phyloP scores from a whole-genome alignment of 2,113 vertebrate species.

The Delphinapterus leucas region DNA sequence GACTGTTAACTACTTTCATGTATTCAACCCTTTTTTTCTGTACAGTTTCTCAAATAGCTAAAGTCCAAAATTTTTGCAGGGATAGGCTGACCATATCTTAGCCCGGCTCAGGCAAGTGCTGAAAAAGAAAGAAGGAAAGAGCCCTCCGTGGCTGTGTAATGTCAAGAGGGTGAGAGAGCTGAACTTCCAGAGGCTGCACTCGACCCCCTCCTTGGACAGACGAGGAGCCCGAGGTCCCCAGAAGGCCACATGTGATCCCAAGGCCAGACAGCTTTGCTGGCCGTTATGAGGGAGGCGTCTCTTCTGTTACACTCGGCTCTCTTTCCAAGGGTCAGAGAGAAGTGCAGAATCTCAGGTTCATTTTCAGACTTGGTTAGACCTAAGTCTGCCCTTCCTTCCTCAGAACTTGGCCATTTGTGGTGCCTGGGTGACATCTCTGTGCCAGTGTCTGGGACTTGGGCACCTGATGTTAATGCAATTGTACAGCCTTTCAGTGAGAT shows the following conservation, averaged over 20 bases:
- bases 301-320: background rate
- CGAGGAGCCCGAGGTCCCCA: background rate
- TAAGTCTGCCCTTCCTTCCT: background rate
- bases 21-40: background rate
- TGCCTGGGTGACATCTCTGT: background rate
- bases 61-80: background rate
- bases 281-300: background rate
- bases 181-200: background rate
- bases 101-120: background rate
- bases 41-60: background rate
- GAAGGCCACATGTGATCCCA: background rate
- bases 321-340: background rate
- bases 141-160: background rate
- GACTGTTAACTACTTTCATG: background rate
- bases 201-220: background rate
- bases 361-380: background rate
- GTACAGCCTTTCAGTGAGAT: background rate
- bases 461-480: background rate
- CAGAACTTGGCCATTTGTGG: background rate
- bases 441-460: background rate
- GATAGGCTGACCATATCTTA: background rate
- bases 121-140: background rate
- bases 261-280: background rate
- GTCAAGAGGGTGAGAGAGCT: background rate
- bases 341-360: background rate